These are phyloP conservation scores for Galagoides demidoff DNA, from an alignment of 2,797 vertebrate species.

Conservation along the genomic window DNA sequence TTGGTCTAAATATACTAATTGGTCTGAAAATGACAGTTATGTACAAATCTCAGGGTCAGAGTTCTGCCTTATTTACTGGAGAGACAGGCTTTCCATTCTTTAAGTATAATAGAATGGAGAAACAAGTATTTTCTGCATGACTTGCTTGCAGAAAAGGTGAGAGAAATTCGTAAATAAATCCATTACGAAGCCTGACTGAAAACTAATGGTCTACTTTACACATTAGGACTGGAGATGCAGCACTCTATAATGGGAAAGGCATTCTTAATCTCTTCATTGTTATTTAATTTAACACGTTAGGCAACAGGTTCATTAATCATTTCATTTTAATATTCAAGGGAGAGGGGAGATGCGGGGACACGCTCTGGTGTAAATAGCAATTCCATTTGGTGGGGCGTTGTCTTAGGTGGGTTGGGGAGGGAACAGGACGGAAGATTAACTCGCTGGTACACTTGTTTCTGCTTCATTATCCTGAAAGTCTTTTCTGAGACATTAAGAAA, in stretches of 20 bases:
- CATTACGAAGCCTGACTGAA: slow-evolving; percentile 59
- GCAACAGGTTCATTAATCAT: slow-evolving; percentile 75
- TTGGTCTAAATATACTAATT: slow-evolving; percentile 59
- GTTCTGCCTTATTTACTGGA: slow-evolving; percentile 58
- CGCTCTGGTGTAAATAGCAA: slow-evolving; percentile 36
- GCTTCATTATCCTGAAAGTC: slow-evolving; percentile 58
- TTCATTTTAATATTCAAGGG: slow-evolving; percentile 74
- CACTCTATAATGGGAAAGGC: slow-evolving; percentile 53
- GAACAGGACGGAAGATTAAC: slow-evolving; percentile 66
- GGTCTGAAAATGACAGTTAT: slow-evolving; percentile 48
- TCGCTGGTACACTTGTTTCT: slow-evolving; percentile 56
- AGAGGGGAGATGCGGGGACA: neutral
- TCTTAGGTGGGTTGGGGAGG: slow-evolving; percentile 27
- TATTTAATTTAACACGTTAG: slow-evolving; percentile 70
- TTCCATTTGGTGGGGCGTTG: slow-evolving; percentile 56
- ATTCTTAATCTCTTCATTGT: slow-evolving; percentile 72
- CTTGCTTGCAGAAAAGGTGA: slow-evolving; percentile 59
- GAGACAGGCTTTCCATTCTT: slow-evolving; percentile 54
- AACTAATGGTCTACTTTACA: slow-evolving; percentile 65
- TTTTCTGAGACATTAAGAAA: slow-evolving; percentile 56
- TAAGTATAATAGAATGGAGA: slow-evolving; percentile 61
- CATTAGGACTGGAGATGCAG: slow-evolving; percentile 43
- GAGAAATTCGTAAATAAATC: slow-evolving; percentile 68
- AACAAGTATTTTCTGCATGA: slow-evolving; percentile 60
- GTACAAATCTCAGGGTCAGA: slow-evolving; percentile 49